Base-by-base conservation (phyloP, 2,113 vertebrate genomes). In the Globicephala melas region DNA sequence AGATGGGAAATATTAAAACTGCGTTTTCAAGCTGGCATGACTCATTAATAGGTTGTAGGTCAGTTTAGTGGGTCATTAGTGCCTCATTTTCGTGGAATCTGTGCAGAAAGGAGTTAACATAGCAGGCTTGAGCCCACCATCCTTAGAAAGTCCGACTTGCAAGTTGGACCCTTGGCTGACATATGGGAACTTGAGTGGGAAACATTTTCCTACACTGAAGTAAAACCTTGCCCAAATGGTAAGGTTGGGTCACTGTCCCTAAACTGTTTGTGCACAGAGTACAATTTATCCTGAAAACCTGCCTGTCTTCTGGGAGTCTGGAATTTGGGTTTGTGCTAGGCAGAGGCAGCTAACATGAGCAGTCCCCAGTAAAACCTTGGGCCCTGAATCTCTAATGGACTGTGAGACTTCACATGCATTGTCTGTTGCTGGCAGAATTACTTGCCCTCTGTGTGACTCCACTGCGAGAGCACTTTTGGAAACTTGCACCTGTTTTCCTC, bases 71-170 rank as follows among this genome's bases (percentile, higher is more conserved):
- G 26, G 55, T 41, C 7, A 0, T 68, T 15, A n/a, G 23, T 67
- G 8, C 68, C 26, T 63, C 84, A 17, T 55, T 84, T 91, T 20
- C 80, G 33, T 96, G 53, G 33, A 83, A 33, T 88, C 44, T 83
- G 33, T 88, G 12, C 28, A 79, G 80, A 76, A 84, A 84, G 67
- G 25, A 73, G 53, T 87, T 50, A 50, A 17, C n/a, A 1, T 36
- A 38, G 47, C 31, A 67, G 47, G 23, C 68, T 74, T 26, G 13
- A 86, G 67, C 60, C 23, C 17, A 17, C 76, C 70, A 4, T 23
- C 5, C 70, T 94, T 67, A 53, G n/a, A 63, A 74, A 89, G 77
- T 21, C 6, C 10, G n/a, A 4, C 63, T 47, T 71, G 31, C 31
- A 65, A 50, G 36, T 74, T 47, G 73, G 55, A 58, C 25, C 0